Base-by-base conservation (phyloP, 2,113 vertebrate species). In the Saccopteryx bilineata region DNA sequence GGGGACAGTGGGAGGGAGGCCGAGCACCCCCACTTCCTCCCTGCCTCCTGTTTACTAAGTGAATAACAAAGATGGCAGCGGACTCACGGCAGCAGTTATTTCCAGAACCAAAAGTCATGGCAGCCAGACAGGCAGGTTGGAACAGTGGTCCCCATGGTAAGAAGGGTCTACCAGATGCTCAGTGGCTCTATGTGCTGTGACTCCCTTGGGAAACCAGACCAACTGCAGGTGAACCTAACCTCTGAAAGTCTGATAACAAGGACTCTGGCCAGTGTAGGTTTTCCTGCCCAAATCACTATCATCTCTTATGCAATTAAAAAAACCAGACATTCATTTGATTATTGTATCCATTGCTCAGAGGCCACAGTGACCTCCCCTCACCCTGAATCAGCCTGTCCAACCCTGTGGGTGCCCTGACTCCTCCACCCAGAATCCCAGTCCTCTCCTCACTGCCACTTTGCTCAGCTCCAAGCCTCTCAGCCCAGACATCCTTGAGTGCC, bases 271-370 rank as follows among this genome's bases (percentile, higher is more conserved):
- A 2, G 50, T 0, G 13, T 7, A 5, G 11, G 58, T 52, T 23
- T 39, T 31, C 88, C 18, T 15, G 56, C 66, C 78, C 65, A 0
- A 17, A 69, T 14, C 8, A 4, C n/a, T 50, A 5, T 3, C 3
- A 17, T n/a, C 75, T 52, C 5, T 26, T 8, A 17, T 8, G 9
- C 6, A 3, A 1, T 3, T 2, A 8, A 11, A 5, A 23, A 19
- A 19, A 3, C 4, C 0, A 0, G 39, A 39, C 9, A 26, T 5
- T 33, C 31, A 17, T 28, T 9, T 12, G 6, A 39, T 9, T 17
- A 10, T 2, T 39, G 8, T 28, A 28, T 9, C 2, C 0, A 24
- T 1, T 5, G 54, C 33, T 19, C 0, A 48, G 65, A 60, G 5
- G 18, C 50, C 5, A 13, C 28, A 2, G 39, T 0, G 0, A 39